A percentile compares a stretch with the other conserved stretches of the same genome.
Evolutionary conservation across 2,888 invertebrate species (phyloP).

Genomic region (Drosophila melanosoma): DNA sequence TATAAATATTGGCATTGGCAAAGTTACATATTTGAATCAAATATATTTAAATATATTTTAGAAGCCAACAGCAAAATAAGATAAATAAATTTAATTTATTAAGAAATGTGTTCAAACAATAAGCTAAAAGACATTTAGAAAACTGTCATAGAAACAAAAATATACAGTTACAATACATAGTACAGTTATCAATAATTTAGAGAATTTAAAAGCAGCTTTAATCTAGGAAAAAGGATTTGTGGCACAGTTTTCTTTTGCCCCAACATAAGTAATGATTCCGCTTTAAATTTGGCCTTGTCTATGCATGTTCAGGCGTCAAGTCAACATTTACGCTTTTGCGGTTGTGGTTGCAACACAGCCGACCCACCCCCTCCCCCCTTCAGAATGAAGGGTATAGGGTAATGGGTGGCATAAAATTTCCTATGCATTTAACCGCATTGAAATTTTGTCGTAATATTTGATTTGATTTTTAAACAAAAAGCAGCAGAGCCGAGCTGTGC

Average conservation of each 20-base stretch:
- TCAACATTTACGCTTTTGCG: conserved; percentile 78
- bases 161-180: background rate
- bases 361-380: background rate
- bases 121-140: background rate
- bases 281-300: conserved; percentile 10
- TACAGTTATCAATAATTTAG: background rate
- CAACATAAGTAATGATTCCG: background rate
- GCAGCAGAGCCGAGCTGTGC: conserved; percentile 24
- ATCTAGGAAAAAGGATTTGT: background rate
- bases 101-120: background rate
- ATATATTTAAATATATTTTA: background rate
- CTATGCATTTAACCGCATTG: conserved; percentile 79
- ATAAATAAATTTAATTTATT: background rate
- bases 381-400: background rate
- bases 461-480: conserved; percentile 79
- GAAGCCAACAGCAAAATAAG: background rate
- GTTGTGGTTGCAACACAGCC: conserved; percentile 54
- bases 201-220: background rate
- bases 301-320: conserved; percentile 47
- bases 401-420: conserved; percentile 63
- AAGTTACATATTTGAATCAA: background rate
- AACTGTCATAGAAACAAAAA: background rate
- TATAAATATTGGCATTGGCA: background rate
- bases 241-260: background rate
- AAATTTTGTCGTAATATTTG: conserved; percentile 81